Conservation (phyloP, 2,888 invertebrate genomes). For the Lacanobia oleracea region DNA sequence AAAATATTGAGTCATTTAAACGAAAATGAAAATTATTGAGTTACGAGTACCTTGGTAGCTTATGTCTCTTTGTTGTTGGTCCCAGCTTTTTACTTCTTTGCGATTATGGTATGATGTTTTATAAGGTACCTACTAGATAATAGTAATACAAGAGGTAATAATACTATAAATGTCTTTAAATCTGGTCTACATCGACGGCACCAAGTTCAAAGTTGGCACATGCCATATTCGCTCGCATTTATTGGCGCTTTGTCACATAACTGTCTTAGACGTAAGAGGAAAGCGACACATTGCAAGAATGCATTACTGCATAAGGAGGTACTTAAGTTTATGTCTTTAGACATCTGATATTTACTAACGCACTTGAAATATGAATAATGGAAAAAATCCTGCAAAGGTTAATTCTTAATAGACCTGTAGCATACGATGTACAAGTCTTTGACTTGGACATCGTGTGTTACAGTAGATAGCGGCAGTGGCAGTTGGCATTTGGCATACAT, state of each 20-base stretch:
- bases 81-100: conserved; percentile 1
- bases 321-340: not conserved
- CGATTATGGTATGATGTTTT: conserved; percentile 7
- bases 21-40: not conserved
- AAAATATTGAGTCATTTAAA: too few relatives aligned
- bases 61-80: not conserved
- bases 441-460: conserved; percentile 55
- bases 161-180: conserved; percentile 37
- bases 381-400: conserved; percentile 1
- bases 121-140: conserved; percentile 10
- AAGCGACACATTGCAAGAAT: conserved; percentile 33
- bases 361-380: conserved; percentile 4
- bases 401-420: conserved; percentile 8
- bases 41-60: not conserved
- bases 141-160: conserved; percentile 11
- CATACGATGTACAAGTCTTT: conserved; percentile 54
- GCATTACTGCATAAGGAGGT: not conserved
- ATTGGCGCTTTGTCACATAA: conserved; percentile 46
- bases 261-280: conserved; percentile 39
- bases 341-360: not conserved
- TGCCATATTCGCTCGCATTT: conserved; percentile 60
- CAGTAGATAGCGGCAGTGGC: conserved; percentile 75
- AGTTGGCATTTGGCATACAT: conserved; percentile 87
- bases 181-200: conserved; percentile 53
- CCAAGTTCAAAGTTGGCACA: conserved; percentile 63